phyloP scores from a whole-genome alignment of 1,140 invertebrate species.

The Ladona fulva region DNA sequence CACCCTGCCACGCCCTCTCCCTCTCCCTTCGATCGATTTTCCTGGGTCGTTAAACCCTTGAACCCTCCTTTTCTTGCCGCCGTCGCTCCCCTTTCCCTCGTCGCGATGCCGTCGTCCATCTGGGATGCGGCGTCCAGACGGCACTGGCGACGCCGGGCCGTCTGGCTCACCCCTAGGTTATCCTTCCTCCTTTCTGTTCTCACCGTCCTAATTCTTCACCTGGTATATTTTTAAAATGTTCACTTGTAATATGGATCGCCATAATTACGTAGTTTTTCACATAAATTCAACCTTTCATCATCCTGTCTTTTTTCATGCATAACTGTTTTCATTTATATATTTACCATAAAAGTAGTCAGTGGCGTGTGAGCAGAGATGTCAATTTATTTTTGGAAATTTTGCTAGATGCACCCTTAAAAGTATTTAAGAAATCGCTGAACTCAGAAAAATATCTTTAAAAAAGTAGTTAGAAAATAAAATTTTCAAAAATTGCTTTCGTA shows the following conservation, averaged over 20 bases:
- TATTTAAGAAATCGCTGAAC: no score
- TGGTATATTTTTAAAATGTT: neutral
- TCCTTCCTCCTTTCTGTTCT: neutral
- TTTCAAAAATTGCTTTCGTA: no score
- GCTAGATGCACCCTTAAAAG: no score
- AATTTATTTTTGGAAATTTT: no score
- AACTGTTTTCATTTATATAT: no score
- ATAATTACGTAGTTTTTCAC: neutral
- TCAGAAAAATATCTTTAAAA: no score
- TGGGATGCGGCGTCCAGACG: constrained; percentile 4
- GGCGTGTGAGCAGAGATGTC: no score
- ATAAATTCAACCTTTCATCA: neutral
- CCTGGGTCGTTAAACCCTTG: constrained; percentile 11
- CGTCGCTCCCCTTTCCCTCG: constrained; percentile 7
- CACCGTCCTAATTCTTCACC: neutral
- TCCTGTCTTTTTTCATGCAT: neutral
- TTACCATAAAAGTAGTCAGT: no score
- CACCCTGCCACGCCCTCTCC: constrained; percentile 29
- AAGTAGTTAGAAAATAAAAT: no score
- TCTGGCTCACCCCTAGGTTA: neutral
- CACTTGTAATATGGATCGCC: neutral
- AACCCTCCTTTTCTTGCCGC: neutral
- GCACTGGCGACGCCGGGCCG: neutral
- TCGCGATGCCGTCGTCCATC: neutral
- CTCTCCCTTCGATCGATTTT: constrained; percentile 24